phyloP scores from a whole-genome alignment of 2,113 vertebrate genomes.

The Pardalotus punctatus region DNA sequence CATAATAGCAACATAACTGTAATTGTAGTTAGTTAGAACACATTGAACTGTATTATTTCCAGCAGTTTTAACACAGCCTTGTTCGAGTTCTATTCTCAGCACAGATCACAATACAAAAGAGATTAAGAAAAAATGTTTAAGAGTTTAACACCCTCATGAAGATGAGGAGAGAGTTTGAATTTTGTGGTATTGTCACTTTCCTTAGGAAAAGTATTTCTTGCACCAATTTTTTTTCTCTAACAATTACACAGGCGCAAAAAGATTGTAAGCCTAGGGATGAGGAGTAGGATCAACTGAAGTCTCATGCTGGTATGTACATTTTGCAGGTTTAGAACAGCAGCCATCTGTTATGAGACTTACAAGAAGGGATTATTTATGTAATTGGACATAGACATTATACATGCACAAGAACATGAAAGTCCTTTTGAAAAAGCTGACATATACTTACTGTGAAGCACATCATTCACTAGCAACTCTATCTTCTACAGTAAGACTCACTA shows the following conservation, averaged over 20 bases:
- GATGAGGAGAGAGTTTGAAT: not conserved
- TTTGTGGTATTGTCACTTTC: not conserved
- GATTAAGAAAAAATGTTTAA: not conserved
- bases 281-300: not conserved
- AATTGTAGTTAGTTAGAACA: not conserved
- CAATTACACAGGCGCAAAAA: not conserved
- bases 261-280: fast-evolving
- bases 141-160: not conserved
- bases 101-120: not conserved
- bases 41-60: not conserved
- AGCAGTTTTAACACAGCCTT: not conserved
- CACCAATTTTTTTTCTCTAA: not conserved
- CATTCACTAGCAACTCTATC: not conserved
- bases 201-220: not conserved
- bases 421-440: not conserved
- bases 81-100: not conserved
- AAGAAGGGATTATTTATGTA: not conserved
- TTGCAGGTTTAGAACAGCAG: not conserved
- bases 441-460: not conserved
- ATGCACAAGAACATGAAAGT: not conserved
- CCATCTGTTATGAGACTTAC: not conserved
- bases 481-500: not conserved
- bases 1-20: not conserved
- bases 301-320: not conserved
- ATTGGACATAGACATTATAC: not conserved